Base-by-base conservation (phyloP, 1,140 invertebrate genomes). In the Radopholus similis region DNA sequence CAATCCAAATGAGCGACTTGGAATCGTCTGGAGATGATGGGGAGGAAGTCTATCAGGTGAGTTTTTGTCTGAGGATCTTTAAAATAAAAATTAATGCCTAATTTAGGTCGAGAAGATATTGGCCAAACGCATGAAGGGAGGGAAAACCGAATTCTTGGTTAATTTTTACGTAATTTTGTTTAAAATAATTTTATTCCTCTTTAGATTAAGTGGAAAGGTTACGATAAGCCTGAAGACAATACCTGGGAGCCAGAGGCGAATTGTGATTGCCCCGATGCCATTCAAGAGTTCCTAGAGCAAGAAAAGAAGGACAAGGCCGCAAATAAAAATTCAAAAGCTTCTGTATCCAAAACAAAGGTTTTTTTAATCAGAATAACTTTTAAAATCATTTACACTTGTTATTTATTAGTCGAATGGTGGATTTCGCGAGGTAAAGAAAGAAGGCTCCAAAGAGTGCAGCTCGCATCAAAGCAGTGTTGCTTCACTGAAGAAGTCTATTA, bases 181-280 rank as follows among this genome's bases (percentile, higher is more conserved):
- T n/a, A n/a, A n/a, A n/a, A n/a, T n/a, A n/a, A n/a, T n/a, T n/a
- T n/a, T n/a, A n/a, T n/a, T n/a, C n/a, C n/a, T n/a, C n/a, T n/a
- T n/a, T n/a, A n/a, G 18, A 53, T 53, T 21, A 53, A 53, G 18
- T 53, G 51, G 51, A 53, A 53, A 5, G 51, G 51, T 18, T 53
- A 53, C 35, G 51, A 53, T 2, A 53, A 21, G 15, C 51, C 51
- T 1, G 35, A 32, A 15, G 51, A 53, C 51, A 53, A 53, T 23
- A 53, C 51, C 1, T 53, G 51, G 51, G 51, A 53, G 18, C 51
- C 51, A 5, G 51, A 53, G 18, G 51, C 30, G 18, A 53, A 53
- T 18, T 53, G 51, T 53, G 51, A 53, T 53, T 53, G 51, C n/a
- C 51, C 51, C 4, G 51, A 53, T 53, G 15, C 35, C 28, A 53